Conservation (phyloP, 2,888 invertebrate genomes). For the Zygothrica quintamaculata region DNA sequence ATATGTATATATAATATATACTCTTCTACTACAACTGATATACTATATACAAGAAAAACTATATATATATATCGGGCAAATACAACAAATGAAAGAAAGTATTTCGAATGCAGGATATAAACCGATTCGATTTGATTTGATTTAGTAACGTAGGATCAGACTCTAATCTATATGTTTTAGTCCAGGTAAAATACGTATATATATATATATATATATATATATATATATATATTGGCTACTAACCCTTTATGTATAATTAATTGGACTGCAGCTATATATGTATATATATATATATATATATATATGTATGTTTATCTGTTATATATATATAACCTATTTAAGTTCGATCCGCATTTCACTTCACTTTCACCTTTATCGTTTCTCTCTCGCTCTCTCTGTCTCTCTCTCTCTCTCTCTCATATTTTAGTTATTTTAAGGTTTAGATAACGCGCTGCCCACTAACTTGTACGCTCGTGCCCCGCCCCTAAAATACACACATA, state of each 20-base stretch:
- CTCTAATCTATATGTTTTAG: no score
- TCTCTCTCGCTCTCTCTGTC: slow-evolving; percentile 52
- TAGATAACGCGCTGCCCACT: slow-evolving; percentile 68
- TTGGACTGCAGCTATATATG: slow-evolving; percentile 1
- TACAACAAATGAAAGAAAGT: not conserved
- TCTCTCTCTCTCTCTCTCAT: slow-evolving; percentile 21
- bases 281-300: no score
- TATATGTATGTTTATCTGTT: slow-evolving; percentile 29
- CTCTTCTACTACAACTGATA: not conserved
- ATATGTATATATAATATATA: slow-evolving; percentile 49
- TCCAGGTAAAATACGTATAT: not conserved
- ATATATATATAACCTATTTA: slow-evolving; percentile 23
- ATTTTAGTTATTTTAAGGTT: slow-evolving; percentile 66
- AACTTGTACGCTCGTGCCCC: slow-evolving; percentile 63
- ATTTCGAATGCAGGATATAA: slow-evolving; percentile 13
- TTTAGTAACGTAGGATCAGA: no score
- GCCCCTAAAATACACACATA: slow-evolving; percentile 13
- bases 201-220: not conserved
- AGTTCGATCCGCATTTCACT: slow-evolving; percentile 38
- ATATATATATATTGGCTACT: not conserved
- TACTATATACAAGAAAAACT: not conserved
- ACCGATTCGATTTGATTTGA: no score
- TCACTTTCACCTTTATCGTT: slow-evolving; percentile 54
- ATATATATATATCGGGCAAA: not conserved
- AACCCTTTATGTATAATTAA: not conserved